Base-by-base conservation (phyloP, 2,888 invertebrate species). In the Cryptus viduatorius region DNA sequence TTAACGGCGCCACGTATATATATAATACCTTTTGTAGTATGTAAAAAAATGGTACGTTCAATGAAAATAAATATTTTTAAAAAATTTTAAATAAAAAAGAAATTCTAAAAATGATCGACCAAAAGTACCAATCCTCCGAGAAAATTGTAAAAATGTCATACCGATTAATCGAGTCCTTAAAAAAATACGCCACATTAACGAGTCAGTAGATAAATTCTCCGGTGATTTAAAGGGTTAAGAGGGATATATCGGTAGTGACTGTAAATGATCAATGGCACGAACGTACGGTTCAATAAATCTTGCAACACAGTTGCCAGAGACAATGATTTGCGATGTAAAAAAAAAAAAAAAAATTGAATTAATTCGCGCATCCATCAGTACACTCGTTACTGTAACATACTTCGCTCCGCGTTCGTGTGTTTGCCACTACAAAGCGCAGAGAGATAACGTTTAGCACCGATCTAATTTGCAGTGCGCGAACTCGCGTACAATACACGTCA, bases 371-470 rank as follows among this genome's bases (percentile, higher is more conserved):
- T 73, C 31, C 16, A 19, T 12, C 56, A 24, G 56, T 56, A 19
- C 24, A 37, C 12, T 42, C 37, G 37, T 44, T 56, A 48, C 37
- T 48, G n/a, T 73, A 24, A 53, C 50, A 59, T 75, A 59, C 61
- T 48, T 59, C 29, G 31, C 44, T 48, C 5, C 48, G 7, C 3
- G n/a, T n/a, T 3, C 29, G 64, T 12, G 1, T n/a, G 4, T 59
- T 59, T 29, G 24, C 59, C 10, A 59, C 31, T 37, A 14, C 59
- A 29, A 24, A 1, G 14, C n/a, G 59, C n/a, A n/a, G 50, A 85
- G 83, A 85, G 83, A 83, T 81, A 79, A 81, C 71, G 53, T 65
- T 65, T 78, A 68, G 29, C 71, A 71, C 65, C 61, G 71, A 79
- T 77, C 61, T 69, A 79, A 83, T 75, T 79, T 71, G 69, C 75